These are phyloP conservation scores for Caenorhabditis remanei DNA, from an alignment of 1,140 invertebrate genomes.

Conservation along the genomic window DNA sequence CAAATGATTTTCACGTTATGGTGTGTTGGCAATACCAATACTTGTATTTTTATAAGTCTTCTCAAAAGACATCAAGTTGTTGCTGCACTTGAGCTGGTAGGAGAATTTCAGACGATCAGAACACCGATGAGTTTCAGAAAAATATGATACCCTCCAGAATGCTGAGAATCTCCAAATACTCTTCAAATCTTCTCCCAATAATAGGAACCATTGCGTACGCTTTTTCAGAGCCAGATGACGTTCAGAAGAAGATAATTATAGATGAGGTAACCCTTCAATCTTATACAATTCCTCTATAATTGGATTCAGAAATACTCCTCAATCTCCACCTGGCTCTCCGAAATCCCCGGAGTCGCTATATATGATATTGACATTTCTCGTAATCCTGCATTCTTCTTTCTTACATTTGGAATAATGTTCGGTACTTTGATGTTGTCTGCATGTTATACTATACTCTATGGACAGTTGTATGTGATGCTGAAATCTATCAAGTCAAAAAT, in stretches of 20 bases:
- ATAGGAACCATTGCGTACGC: not conserved
- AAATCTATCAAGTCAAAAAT: conserved; percentile 48
- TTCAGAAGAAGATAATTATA: not conserved
- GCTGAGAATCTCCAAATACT: not conserved
- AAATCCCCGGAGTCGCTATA: not conserved
- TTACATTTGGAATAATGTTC: conserved; percentile 8
- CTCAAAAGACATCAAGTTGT: conserved; percentile 37
- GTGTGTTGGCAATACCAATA: conserved; percentile 22
- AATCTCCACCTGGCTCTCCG: not conserved
- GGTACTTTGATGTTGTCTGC: not conserved
- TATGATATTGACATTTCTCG: not conserved
- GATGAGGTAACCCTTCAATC: not conserved
- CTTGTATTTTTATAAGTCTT: conserved; percentile 29
- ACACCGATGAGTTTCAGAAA: not conserved
- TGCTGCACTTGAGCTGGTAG: not conserved
- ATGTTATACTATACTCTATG: not conserved
- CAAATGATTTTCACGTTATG: conserved; percentile 24
- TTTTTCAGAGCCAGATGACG: not conserved
- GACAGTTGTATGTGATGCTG: conserved; percentile 27
- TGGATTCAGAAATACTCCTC: not conserved
- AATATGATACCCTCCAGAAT: not conserved
- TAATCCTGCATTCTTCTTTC: conserved; percentile 17
- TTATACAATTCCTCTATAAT: not conserved
- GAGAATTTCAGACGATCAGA: not conserved
- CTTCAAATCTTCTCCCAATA: not conserved